Base-by-base conservation (phyloP, 2,888 invertebrate species). In the Pogonocherus hispidulus region DNA sequence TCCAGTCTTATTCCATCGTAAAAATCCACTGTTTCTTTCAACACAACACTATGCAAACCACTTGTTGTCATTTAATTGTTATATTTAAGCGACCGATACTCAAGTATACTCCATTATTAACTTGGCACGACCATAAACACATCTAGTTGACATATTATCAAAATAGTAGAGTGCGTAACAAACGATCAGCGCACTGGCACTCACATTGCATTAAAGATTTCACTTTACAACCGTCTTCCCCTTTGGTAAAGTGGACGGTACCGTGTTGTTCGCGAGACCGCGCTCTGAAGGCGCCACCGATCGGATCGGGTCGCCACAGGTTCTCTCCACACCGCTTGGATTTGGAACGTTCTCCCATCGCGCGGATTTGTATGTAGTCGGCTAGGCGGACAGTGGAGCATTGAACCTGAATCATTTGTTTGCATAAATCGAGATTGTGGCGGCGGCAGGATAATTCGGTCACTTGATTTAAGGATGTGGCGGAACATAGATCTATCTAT, bases 181-280 rank as follows among this genome's bases (percentile, higher is more conserved):
- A 74, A 70, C 74, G 73, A 72, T 63, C 69, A 73, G 75, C 78
- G 74, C 75, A 75, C 73, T 72, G 74, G 66, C 74, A 73, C 77
- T 77, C 83, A 81, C 82, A 82, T 82, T 83, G 80, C 78, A 83
- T 81, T 84, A 84, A 84, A 84, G 84, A 84, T 85, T 84, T 84
- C 84, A 84, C 84, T 82, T 82, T 79, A 80, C 83, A 82, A 81
- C 81, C 84, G 83, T 82, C 84, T 82, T 82, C 84, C 84, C 84
- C 85, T 82, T 77, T 73, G 72, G 66, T 41, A 80, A 79, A 83
- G 81, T 84, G 84, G 84, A 84, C 83, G 78, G 77, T 77, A 77
- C 84, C 83, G 66, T 60, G 70, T 70, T 63, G 72, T 81, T 80
- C 78, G 75, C 78, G 78, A 79, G 74, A 75, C 76, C 75, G 79